Conservation (phyloP, 2,797 vertebrate genomes). For the Lerista edwardsae region DNA sequence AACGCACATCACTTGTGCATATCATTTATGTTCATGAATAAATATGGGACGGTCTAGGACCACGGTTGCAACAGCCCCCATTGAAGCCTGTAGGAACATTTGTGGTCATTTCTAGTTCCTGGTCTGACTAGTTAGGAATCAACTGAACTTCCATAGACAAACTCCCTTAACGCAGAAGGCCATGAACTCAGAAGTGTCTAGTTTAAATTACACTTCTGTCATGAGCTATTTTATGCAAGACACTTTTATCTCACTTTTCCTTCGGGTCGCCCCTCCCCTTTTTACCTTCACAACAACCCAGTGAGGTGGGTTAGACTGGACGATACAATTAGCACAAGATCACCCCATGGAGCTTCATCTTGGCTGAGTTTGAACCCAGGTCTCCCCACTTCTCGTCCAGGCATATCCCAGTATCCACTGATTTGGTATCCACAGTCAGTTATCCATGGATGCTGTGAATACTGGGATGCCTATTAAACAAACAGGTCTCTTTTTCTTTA, state of each 20-base stretch:
- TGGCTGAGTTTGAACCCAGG: neutral
- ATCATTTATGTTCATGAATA: conserved; percentile 32
- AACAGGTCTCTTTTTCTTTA: too few relatives aligned
- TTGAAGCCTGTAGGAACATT: neutral
- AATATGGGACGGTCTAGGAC: conserved; percentile 14
- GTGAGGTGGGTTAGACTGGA: too few relatives aligned
- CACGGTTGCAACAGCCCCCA: neutral
- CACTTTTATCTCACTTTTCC: neutral
- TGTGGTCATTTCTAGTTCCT: neutral
- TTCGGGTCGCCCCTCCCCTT: neutral
- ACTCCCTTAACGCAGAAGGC: too few relatives aligned
- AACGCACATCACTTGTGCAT: neutral
- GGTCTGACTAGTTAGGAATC: fast-evolving
- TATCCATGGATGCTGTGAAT: too few relatives aligned
- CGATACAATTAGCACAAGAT: too few relatives aligned
- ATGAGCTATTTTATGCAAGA: neutral
- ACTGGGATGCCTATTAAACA: too few relatives aligned
- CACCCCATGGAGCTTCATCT: too few relatives aligned
- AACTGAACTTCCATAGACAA: neutral
- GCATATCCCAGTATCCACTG: too few relatives aligned
- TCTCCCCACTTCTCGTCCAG: too few relatives aligned
- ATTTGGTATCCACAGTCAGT: too few relatives aligned
- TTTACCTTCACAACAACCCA: too few relatives aligned
- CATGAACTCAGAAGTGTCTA: neutral
- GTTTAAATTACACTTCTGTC: neutral